Conservation (phyloP, 2,113 vertebrate genomes). For the Lipophrys pholis region DNA sequence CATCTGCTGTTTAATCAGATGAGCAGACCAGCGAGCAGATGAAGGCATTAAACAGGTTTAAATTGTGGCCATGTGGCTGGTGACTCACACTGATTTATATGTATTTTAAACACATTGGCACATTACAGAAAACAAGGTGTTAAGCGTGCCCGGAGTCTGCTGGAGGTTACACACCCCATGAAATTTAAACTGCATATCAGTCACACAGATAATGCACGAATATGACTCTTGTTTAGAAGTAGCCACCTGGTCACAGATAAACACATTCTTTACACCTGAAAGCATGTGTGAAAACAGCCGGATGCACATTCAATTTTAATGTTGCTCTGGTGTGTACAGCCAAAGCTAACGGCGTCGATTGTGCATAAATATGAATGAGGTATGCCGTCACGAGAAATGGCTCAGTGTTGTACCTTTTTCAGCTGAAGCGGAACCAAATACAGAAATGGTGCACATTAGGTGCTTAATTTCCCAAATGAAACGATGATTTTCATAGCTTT, state of each 20-base stretch:
- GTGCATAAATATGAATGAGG: conserved; percentile 41
- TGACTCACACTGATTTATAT: conserved; percentile 25
- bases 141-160: background rate
- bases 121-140: conserved; percentile 16
- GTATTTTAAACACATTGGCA: conserved; percentile 8
- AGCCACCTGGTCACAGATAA: conserved; percentile 40
- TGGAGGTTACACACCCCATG: conserved; percentile 27
- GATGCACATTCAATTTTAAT: conserved; percentile 18
- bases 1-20: conserved; percentile 23
- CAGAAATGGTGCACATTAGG: background rate
- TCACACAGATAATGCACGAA: conserved; percentile 32
- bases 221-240: conserved; percentile 22
- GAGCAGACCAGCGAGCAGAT: background rate
- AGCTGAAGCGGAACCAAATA: conserved; percentile 17
- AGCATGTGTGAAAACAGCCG: conserved; percentile 26
- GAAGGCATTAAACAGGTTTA: conserved; percentile 21
- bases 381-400: conserved; percentile 10
- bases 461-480: background rate
- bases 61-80: background rate
- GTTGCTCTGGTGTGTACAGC: conserved; percentile 30
- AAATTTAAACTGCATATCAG: conserved; percentile 27
- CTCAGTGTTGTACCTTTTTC: conserved; percentile 3
- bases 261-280: conserved; percentile 30
- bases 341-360: conserved; percentile 48
- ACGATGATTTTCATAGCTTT: conserved; percentile 15